Base-by-base conservation (phyloP, 2,797 vertebrate species). In the Halcyon badia region DNA sequence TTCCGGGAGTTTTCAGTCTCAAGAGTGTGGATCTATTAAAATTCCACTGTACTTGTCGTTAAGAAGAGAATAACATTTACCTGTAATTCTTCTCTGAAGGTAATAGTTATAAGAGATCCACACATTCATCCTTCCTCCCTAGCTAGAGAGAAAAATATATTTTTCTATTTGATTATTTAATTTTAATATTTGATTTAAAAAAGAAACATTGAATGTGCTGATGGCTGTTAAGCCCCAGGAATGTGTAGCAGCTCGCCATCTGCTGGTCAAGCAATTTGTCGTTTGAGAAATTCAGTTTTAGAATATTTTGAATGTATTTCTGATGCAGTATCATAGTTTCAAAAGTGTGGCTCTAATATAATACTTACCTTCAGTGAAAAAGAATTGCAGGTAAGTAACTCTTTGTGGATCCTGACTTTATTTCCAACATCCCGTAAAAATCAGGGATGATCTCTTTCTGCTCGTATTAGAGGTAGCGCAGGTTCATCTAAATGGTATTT, bases 21-120 rank as follows among this genome's bases (percentile, higher is more conserved):
- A 87, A 57, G 90, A 94, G 57, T 78, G 80, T 91, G 94, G 87
- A 81, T 96, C 80, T 90, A 58, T 95, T 94, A 72, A 83, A 96
- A 94, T 97, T 95, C 70, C 90, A 94, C 72, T 91, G 72, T 94
- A 70, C 51, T 96, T 96, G 46, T 94, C 54, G 3, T 95, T 95
- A 72, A 94, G 91, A 95, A 95, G 87, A 94, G 33, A 94, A 95
- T n/a, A 97, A 96, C 57, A 83, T 82, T 96, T 96, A 96, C 90
- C 97, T 96, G 94, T 97, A 96, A 93, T 97, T 96, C 95, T 97
- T 93, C 95, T 94, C 94, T 95, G 95, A 94, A 96, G 95, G 95
- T 97, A 97, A 96, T 96, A 89, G 65, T 94, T 97, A 87, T 65
- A 94, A 68, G 70, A 96, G 95, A 94, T 94, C 96, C 96, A 97